Evolutionary conservation across 2,797 vertebrate species (phyloP), one percentile per base, ranked within the genome.

Genomic region (Chlorospingus flavigularis): DNA sequence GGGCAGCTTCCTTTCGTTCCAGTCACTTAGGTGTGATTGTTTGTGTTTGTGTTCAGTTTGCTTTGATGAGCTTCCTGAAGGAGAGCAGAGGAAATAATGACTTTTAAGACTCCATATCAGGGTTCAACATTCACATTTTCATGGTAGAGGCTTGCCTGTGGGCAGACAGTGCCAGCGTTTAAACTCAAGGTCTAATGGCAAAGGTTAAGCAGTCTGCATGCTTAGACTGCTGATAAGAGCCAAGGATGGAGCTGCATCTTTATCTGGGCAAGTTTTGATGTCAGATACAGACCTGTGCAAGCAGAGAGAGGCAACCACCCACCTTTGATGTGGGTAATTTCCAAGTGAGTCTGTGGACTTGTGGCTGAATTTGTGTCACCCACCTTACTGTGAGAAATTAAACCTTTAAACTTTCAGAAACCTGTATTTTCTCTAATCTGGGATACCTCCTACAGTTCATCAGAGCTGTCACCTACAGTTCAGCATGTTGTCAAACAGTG

Each of bases 1-100:
- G 11, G 37, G 43, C 26, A 70, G 8, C 6, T 23, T 83, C 13
- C 51, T 61, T 78, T 68, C 28, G 11, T 55, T 66, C 40, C 28
- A 17, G 0, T 31, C 55, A 65, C 17, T 53, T 39, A 7, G 0
- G 3, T 50, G 33, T 4, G 1, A 13, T 40, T 55, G 7, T 60
- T 45, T 55, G 7, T 67, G n/a, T 30, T 75, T 40, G 25, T 45
- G 42, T 58, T 84, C 17, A 25, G 9, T 53, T 88, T 77, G 33
- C 66, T 90, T 40, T 58, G 45, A 25, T 74, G 33, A 1, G 1
- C 21, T 83, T 83, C 33, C 23, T 45, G 58, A 57, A 57, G 48
- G 15, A 63, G 23, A 72, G 13, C 66, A 65, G 50, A 78, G 33
- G 50, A 90, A 84, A 39, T 3, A 26, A 18, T 15, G 23, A 3